Evolutionary conservation across 1,140 invertebrate species (phyloP), one percentile per base, ranked within the genome.

Genomic region (Oryzaephilus surinamensis): DNA sequence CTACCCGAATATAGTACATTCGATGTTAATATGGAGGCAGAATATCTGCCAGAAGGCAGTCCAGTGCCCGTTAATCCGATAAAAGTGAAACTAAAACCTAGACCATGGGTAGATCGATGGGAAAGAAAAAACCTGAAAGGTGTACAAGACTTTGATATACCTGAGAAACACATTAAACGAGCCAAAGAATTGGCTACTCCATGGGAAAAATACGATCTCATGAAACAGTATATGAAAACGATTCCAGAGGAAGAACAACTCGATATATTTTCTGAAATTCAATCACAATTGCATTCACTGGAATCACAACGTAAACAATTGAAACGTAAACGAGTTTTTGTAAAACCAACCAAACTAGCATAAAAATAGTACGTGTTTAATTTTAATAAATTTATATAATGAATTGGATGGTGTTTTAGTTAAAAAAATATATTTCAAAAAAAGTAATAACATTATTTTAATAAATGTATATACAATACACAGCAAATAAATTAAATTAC

Each of bases 1-100:
- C 69, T 86, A 19, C 77, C 78, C 0, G 89, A 97, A 63, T 95
- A 90, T 59, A 92, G 87, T 56, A 97, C 91, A 11, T 84, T 99
- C 58, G 80, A 92, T 49, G 70, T 88, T 32, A 85, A 98, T 57
- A 91, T 98, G 86, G 82, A 93, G 55, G 65, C 76, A 13, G 85
- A 94, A 60, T 65, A 77, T 38, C 56, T 83, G 19, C 74, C 81
- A 8, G 84, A 90, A 60, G 87, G 71, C 6, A 63, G 72, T 27
- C 64, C 77, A 19, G 77, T 98, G 0, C 93, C 93, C 7, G 57
- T 99, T 0, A 99, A 99, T 67, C 58, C 76, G 14, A 68, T 84
- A 1, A 82, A 93, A 74, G 77, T 87, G 0, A 74, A 77, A 55
- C 58, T 97, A 34, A 91, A 90, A 57, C 83, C 84, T 2, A 74